Evolutionary conservation across 2,797 vertebrate genomes (phyloP).

Genomic region (Myripristis jacobus): DNA sequence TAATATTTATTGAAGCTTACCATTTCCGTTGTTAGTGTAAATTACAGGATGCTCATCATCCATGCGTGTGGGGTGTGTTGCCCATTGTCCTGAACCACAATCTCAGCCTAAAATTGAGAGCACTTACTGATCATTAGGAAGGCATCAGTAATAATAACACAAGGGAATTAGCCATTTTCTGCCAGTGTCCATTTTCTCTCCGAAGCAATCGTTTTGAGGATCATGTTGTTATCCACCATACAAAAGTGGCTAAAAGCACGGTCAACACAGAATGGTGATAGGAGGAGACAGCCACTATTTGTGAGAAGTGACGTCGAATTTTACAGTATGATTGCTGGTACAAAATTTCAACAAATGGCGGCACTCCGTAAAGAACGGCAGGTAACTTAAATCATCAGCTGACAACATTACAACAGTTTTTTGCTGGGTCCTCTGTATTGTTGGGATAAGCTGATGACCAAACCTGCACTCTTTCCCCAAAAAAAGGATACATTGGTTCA

Average conservation of each 20-base stretch:
- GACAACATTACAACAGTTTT: not conserved
- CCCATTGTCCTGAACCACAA: constrained; percentile 39
- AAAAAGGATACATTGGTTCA: too few relatives aligned
- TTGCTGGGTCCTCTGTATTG: not conserved
- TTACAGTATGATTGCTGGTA: constrained; percentile 6
- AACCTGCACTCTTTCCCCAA: too few relatives aligned
- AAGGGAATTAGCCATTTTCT: constrained; percentile 22
- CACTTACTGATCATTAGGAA: constrained; percentile 67
- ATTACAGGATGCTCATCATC: constrained; percentile 23
- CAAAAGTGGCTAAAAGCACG: not conserved
- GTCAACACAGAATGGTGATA: constrained; percentile 8
- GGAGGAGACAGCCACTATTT: not conserved
- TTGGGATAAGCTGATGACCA: too few relatives aligned
- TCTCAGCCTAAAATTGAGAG: constrained; percentile 51
- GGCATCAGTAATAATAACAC: constrained; percentile 33
- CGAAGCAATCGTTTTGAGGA: constrained; percentile 28
- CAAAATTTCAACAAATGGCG: constrained; percentile 23
- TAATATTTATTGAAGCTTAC: not conserved
- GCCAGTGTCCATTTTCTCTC: constrained; percentile 39
- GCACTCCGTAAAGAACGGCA: constrained; percentile 1
- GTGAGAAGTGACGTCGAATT: constrained; percentile 4
- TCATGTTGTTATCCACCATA: constrained; percentile 7
- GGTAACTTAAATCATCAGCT: not conserved
- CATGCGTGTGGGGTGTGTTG: not conserved
- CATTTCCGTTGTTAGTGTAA: not conserved